Percentiles rank a stretch among this genome's conserved stretches.
phyloP scores from a whole-genome alignment of 2,888 invertebrate genomes.

The Clepsis dumicolana region DNA sequence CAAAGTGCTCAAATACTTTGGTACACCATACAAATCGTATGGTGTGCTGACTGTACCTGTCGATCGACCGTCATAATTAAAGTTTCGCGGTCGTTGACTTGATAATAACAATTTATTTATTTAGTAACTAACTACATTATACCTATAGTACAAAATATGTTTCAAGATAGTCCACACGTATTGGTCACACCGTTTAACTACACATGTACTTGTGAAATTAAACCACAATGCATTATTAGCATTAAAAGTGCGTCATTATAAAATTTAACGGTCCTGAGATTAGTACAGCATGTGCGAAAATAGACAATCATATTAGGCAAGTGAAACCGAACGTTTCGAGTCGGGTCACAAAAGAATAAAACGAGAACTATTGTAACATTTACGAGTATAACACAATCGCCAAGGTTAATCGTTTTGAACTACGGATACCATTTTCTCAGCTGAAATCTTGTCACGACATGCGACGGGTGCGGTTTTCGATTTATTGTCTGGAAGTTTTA shows the following conservation, averaged over 20 bases:
- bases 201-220: slow-evolving; percentile 6
- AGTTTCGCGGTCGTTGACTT: too few relatives aligned
- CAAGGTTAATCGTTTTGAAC: slow-evolving; percentile 41
- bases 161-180: not conserved
- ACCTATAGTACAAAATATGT: not conserved
- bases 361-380: slow-evolving; percentile 38
- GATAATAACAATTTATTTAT: too few relatives aligned
- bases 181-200: slow-evolving; percentile 15
- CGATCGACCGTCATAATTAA: too few relatives aligned
- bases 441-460: slow-evolving; percentile 43
- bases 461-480: slow-evolving; percentile 51
- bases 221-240: slow-evolving; percentile 20
- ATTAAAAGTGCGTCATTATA: slow-evolving; percentile 5
- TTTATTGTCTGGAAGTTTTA: slow-evolving; percentile 29
- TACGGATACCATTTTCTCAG: slow-evolving; percentile 44
- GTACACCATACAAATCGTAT: too few relatives aligned
- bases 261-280: slow-evolving; percentile 9
- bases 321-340: slow-evolving; percentile 27
- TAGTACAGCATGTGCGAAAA: slow-evolving; percentile 27
- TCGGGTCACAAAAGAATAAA: slow-evolving; percentile 34
- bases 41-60: too few relatives aligned
- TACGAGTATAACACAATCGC: slow-evolving; percentile 29
- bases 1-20: too few relatives aligned
- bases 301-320: slow-evolving; percentile 29
- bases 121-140: not conserved